phyloP scores from a whole-genome alignment of 2,113 vertebrate genomes.

The Cathartes aura region DNA sequence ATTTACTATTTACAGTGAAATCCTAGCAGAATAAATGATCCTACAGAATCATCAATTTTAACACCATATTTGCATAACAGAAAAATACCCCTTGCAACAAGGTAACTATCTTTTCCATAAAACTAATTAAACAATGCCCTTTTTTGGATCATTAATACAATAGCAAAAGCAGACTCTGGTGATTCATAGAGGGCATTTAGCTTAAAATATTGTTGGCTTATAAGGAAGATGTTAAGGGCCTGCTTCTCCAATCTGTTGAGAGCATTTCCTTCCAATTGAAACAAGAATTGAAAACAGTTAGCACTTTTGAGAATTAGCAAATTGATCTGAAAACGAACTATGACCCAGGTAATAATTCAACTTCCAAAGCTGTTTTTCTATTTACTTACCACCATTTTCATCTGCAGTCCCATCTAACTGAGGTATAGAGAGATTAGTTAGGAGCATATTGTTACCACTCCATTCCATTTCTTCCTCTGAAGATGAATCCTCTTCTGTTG shows the following conservation, averaged over 20 bases:
- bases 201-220: neutral
- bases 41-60: neutral
- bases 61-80: neutral
- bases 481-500: slow-evolving; percentile 87
- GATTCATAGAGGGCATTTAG: neutral
- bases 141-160: neutral
- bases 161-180: neutral
- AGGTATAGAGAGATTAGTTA: slow-evolving; percentile 91
- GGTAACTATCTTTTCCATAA: neutral
- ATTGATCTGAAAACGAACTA: neutral
- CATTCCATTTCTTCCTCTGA: slow-evolving; percentile 96
- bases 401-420: slow-evolving; percentile 97
- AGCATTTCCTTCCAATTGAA: neutral
- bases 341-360: neutral
- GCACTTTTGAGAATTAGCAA: neutral
- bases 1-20: neutral
- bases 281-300: neutral
- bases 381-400: slow-evolving; percentile 91
- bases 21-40: neutral
- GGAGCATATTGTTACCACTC: slow-evolving; percentile 84
- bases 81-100: neutral
- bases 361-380: neutral
- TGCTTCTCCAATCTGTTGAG: neutral
- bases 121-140: neutral
- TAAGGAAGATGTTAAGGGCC: neutral